A percentile compares a stretch with the other conserved stretches of the same genome.
These are phyloP conservation scores for Agrilus planipennis DNA, from an alignment of 1,140 invertebrate genomes.

Conservation along the genomic window DNA sequence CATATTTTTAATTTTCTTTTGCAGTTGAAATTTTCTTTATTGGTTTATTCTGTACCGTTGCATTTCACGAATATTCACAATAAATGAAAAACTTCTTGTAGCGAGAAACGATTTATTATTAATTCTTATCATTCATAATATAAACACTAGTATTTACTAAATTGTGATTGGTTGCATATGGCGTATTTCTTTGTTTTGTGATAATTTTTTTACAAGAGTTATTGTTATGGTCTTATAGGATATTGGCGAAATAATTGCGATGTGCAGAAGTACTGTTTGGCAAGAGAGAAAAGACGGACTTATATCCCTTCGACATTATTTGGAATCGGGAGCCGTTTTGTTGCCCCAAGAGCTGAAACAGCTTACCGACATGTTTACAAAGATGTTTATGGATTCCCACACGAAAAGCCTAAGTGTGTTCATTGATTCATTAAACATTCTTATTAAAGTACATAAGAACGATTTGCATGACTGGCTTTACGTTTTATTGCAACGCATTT, in stretches of 20 bases:
- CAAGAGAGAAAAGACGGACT: slow-evolving; percentile 86
- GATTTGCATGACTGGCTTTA: slow-evolving; percentile 88
- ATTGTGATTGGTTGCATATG: not conserved
- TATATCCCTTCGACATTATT: slow-evolving; percentile 62
- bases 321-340: slow-evolving; percentile 58
- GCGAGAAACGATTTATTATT: not conserved
- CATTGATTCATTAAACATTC: slow-evolving; percentile 80
- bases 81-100: not conserved
- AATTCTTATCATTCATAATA: not conserved
- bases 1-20: too few species aligned
- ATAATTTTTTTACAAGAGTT: too few species aligned
- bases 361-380: slow-evolving; percentile 82
- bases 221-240: slow-evolving; percentile 45
- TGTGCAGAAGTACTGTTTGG: slow-evolving; percentile 81
- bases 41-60: too few species aligned
- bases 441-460: slow-evolving; percentile 75
- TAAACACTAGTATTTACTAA: not conserved
- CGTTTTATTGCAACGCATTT: slow-evolving; percentile 60
- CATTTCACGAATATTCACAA: too few species aligned
- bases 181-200: too few species aligned
- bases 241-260: slow-evolving; percentile 77
- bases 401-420: slow-evolving; percentile 91
- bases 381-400: slow-evolving; percentile 96
- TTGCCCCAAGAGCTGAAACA: slow-evolving; percentile 59
- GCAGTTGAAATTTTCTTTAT: too few species aligned